Base-by-base conservation (phyloP, 2,113 vertebrate genomes). In the Corythaeola cristata region DNA sequence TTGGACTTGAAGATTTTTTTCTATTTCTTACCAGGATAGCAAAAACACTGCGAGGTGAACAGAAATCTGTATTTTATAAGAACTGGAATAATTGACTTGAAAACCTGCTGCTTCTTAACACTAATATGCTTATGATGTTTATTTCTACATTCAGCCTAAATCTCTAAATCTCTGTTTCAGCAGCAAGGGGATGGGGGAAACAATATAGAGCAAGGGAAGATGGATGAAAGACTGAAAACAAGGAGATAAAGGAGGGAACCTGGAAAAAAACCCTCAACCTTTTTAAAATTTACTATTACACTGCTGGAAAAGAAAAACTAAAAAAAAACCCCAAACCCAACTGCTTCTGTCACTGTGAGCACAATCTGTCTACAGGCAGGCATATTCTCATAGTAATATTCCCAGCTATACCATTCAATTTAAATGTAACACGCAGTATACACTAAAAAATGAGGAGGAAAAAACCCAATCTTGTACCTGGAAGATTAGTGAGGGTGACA, bases 401-500 rank as follows among this genome's bases (percentile, higher is more conserved):
- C 14, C 37, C 52, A 81, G 23, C 47, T 71, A 64, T 11, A 52
- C 4, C 1, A 7, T 21, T 52, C 33, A 32, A 59, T 50, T 88
- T 73, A 76, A 82, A 78, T 47, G 24, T 32, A 66, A 73, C 6
- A 22, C 45, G 33, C 71, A 88, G 13, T 10, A 64, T 5, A 64
- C 32, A 56, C 12, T 59, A 74, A 71, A 94, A 90, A 81, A 75
- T 7, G 6, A 80, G 24, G 23, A 73, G 47, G 2, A 76, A 82
- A 75, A 23, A 11, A 2, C 3, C 26, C 28, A 5, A 2, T 89
- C 68, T 44, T 39, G 32, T 78, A 71, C 53, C 72, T 85, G 85
- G n/a, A 95, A 88, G 91, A 94, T 64, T 66, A 93, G 32, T 23
- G 85, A 88, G 55, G 32, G 28, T 80, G 88, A 91, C 90, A 96